Evolutionary conservation across 1,140 invertebrate genomes (phyloP).

Genomic region (Ruditapes philippinarum): DNA sequence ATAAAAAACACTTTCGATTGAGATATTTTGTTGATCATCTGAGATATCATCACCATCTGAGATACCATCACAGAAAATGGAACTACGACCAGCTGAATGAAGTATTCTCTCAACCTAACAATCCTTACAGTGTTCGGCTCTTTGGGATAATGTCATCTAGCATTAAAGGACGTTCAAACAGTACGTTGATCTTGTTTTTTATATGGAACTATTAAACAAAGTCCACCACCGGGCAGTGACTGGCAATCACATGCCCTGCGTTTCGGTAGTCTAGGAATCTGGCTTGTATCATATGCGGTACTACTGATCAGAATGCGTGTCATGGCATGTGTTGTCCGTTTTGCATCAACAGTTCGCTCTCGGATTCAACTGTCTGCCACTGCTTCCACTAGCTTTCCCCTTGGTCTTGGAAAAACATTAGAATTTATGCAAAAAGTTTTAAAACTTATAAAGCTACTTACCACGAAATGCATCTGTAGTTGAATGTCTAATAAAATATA

Average conservation of each 20-base stretch:
- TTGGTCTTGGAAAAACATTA: no score
- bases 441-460: no score
- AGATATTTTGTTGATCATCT: no score
- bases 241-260: not conserved
- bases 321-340: no score
- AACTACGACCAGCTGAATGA: not conserved
- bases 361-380: no score
- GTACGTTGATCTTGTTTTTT: not conserved
- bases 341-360: no score
- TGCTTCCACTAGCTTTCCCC: no score
- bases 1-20: no score
- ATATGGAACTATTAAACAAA: not conserved
- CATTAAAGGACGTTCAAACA: not conserved
- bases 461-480: no score
- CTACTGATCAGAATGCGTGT: not conserved
- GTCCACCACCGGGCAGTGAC: not conserved
- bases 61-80: conserved; percentile 3
- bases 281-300: not conserved
- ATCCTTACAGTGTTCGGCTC: not conserved
- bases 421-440: no score
- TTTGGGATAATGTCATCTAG: not conserved
- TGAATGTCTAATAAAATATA: no score
- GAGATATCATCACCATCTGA: no score
- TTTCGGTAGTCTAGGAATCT: not conserved
- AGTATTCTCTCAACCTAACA: not conserved